A percentile compares a stretch with the other conserved stretches of the same genome.
These are phyloP conservation scores for Heliconius cydno DNA, from an alignment of 2,888 invertebrate species.

Conservation along the genomic window DNA sequence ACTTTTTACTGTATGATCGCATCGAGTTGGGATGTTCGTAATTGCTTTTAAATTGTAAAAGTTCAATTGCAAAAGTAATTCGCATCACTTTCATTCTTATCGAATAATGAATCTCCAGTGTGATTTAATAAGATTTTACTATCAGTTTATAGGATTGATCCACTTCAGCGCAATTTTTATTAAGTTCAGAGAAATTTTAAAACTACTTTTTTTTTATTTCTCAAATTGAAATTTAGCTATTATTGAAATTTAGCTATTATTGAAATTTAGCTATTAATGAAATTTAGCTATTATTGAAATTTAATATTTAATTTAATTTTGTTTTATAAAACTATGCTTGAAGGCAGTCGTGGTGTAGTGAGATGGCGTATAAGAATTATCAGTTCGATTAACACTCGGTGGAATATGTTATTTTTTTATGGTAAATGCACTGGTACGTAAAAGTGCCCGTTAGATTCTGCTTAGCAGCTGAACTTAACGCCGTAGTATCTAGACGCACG, in stretches of 20 bases:
- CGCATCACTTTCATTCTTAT: slow-evolving; percentile 26
- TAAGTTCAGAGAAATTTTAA: background rate
- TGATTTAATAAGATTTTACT: slow-evolving; percentile 9
- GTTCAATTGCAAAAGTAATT: slow-evolving; percentile 27
- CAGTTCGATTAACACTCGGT: too few relatives aligned
- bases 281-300: too few relatives aligned
- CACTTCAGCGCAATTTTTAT: background rate
- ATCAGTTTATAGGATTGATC: background rate
- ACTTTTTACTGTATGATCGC: slow-evolving; percentile 23
- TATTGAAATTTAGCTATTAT: background rate
- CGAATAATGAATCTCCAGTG: slow-evolving; percentile 14
- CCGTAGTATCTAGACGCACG: too few relatives aligned
- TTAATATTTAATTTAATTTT: too few relatives aligned
- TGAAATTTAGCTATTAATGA: background rate
- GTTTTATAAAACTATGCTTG: too few relatives aligned
- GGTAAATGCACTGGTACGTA: too few relatives aligned
- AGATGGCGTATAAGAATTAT: too few relatives aligned
- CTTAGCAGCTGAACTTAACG: too few relatives aligned
- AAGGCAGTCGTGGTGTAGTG: background rate
- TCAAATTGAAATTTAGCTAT: background rate
- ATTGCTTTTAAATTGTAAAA: slow-evolving; percentile 33
- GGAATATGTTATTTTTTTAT: too few relatives aligned
- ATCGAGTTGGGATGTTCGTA: slow-evolving; percentile 20
- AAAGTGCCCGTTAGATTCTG: too few relatives aligned
- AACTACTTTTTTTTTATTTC: background rate